Conservation (phyloP, 2,888 invertebrate genomes). For the Agrypnus murinus region DNA sequence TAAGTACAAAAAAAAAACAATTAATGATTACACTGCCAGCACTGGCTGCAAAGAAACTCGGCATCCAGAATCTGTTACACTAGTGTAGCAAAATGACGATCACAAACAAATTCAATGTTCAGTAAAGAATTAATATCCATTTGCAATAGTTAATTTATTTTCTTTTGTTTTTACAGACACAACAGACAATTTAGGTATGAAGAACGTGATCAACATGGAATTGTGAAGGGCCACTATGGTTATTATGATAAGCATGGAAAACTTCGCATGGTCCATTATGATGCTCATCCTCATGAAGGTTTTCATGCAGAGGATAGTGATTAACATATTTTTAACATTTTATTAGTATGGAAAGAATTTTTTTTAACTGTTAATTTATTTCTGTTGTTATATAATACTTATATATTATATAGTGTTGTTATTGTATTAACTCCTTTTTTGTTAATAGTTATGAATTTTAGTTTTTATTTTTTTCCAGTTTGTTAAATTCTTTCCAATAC, state of each 20-base stretch:
- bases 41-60: no score
- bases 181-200: constrained; percentile 88
- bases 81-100: no score
- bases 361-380: constrained; percentile 2
- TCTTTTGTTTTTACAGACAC: constrained; percentile 74
- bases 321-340: constrained; percentile 31
- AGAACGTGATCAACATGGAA: constrained; percentile 83
- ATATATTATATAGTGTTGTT: constrained; percentile 1
- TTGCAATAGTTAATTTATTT: no score
- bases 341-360: constrained; percentile 23
- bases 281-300: constrained; percentile 81
- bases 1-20: no score
- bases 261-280: constrained; percentile 84
- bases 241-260: constrained; percentile 86
- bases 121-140: no score
- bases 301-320: constrained; percentile 74
- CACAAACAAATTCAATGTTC: no score
- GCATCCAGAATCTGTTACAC: no score
- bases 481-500: constrained; percentile 10
- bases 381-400: background rate
- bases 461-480: background rate
- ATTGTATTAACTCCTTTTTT: constrained; percentile 14
- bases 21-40: no score
- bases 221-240: constrained; percentile 87
- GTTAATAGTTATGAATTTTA: constrained; percentile 1